Base-by-base conservation (phyloP, 2,888 invertebrate species). In the Drosophila bunnanda region DNA sequence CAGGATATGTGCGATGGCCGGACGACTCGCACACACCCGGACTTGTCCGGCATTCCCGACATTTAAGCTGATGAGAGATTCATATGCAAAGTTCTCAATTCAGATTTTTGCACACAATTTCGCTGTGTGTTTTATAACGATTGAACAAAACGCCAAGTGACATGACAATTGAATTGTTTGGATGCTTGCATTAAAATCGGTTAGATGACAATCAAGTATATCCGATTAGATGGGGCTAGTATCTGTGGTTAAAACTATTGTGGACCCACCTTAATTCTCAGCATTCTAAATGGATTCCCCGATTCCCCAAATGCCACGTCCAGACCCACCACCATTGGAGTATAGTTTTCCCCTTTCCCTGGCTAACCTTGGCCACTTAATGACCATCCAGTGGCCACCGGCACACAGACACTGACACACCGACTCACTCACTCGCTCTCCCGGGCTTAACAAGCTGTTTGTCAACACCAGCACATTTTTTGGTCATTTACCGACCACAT, bases 401-500 rank as follows among this genome's bases (percentile, higher is more conserved):
- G 64, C 25, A 32, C 48, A 59, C 55, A 15, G 50, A 55, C 53
- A 46, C 46, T 64, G 52, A 43, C 53, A 55, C 53, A 46, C 46
- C 57, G 52, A 43, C 53, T 56, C 73, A 58, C 39, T 48, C 54
- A 34, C 44, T 41, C 41, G 20, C 41, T 41, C 57, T 43, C 34
- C 46, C 60, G 64, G 30, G 56, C 67, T 67, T 75, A 86, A 83
- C 83, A 87, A 87, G 89, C 89, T 83, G 87, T 88, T 82, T 89
- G 83, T 89, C 90, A 89, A 79, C 85, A 79, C 83, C 90, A 80
- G 85, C 88, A 79, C 89, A 90, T 85, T 90, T 89, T 88, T 87
- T 90, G 82, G 90, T 88, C 83, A 80, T 88, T 86, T 90, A 80
- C 87, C 71, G 77, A 89, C 90, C 90, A 90, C 89, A 90, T 90